Percentiles rank a stretch among this genome's conserved stretches.
These are phyloP conservation scores for Siderastrea radians DNA, from an alignment of 92 coral and sea anemone genomes.

Conservation along the genomic window DNA sequence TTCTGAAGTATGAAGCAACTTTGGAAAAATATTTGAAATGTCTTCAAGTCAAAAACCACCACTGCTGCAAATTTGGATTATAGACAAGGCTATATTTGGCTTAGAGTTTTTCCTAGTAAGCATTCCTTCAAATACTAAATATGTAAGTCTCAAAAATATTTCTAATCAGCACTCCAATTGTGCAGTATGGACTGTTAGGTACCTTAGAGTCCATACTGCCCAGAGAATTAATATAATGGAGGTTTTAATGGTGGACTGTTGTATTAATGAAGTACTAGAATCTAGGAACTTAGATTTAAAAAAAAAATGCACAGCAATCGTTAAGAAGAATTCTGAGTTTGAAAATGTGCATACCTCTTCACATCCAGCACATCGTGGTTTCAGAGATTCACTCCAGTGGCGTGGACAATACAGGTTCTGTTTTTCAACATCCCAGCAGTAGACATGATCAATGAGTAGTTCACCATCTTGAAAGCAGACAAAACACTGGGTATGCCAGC, in stretches of 20 bases:
- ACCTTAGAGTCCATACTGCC: neutral
- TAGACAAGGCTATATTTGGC: too few relatives aligned
- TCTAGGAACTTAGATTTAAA: too few relatives aligned
- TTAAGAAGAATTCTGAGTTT: neutral
- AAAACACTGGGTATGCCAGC: conserved; percentile 96
- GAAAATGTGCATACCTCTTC: conserved; percentile 80
- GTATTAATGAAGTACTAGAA: neutral
- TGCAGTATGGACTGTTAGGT: too few relatives aligned
- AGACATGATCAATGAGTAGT: conserved; percentile 85
- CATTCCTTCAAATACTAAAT: too few relatives aligned
- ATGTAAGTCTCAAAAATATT: too few relatives aligned
- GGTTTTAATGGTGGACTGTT: neutral
- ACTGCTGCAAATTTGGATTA: too few relatives aligned
- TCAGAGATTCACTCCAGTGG: conserved; percentile 87
- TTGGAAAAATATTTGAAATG: too few relatives aligned
- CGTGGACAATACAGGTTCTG: conserved; percentile 82
- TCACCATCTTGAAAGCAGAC: conserved; percentile 82
- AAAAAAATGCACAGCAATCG: neutral
- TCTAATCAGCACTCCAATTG: too few relatives aligned
- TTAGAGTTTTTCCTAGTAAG: too few relatives aligned
- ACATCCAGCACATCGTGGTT: conserved; percentile 98
- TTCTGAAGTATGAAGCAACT: too few relatives aligned
- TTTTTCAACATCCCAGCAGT: conserved; percentile 74
- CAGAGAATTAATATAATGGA: neutral
- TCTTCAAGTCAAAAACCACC: too few relatives aligned